These are phyloP conservation scores for Toxotes lorentzi DNA, from an alignment of 2,797 vertebrate genomes.

Conservation along the genomic window DNA sequence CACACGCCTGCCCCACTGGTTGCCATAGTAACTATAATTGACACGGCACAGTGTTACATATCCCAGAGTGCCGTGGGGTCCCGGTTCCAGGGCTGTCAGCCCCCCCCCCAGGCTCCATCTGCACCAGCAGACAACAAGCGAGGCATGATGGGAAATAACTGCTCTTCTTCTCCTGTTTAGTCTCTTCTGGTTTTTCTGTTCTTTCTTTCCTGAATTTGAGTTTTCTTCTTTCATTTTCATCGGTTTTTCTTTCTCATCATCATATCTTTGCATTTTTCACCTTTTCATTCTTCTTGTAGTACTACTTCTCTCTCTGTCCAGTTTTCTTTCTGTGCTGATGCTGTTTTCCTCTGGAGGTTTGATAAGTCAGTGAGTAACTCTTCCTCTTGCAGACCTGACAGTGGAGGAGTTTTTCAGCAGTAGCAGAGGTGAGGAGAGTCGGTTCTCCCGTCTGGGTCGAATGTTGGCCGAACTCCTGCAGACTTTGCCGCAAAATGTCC, in stretches of 20 bases:
- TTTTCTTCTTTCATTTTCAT: background rate
- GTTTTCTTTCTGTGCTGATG: background rate
- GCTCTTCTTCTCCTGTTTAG: background rate
- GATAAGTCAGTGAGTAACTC: background rate
- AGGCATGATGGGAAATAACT: constrained; percentile 38
- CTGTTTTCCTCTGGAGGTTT: background rate
- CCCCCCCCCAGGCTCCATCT: constrained; percentile 18
- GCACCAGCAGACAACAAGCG: background rate
- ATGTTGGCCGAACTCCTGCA: constrained; percentile 86
- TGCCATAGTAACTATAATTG: constrained; percentile 20
- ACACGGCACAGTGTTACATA: background rate
- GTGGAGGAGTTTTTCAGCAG: constrained; percentile 87
- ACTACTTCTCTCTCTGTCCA: background rate
- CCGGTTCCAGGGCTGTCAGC: constrained; percentile 16
- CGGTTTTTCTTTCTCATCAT: background rate
- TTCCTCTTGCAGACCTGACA: constrained; percentile 81
- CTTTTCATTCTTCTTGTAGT: too few species aligned
- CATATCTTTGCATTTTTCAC: background rate
- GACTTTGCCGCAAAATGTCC: constrained; percentile 80
- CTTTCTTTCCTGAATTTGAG: background rate
- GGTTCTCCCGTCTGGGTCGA: constrained; percentile 83
- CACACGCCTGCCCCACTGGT: background rate
- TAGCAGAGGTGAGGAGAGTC: constrained; percentile 76
- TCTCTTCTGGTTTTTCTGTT: background rate
- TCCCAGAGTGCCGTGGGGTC: constrained; percentile 9